These are phyloP conservation scores for Alexandromys fortis DNA, from an alignment of 2,113 vertebrate species.

Conservation along the genomic window DNA sequence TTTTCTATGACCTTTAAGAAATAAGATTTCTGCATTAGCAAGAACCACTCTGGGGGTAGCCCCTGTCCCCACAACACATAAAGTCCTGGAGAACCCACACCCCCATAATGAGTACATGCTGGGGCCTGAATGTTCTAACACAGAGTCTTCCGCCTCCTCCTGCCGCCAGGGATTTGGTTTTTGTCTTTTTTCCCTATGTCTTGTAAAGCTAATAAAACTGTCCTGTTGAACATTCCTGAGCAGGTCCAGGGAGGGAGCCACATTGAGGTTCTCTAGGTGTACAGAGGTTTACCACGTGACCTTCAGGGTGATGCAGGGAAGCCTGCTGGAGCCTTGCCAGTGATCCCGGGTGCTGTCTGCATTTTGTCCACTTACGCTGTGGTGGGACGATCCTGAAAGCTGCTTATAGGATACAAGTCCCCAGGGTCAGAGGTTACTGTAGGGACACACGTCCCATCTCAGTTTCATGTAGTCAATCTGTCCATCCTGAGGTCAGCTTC, in stretches of 20 bases:
- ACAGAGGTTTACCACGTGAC: rapidly evolving
- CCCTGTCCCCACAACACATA: neutral
- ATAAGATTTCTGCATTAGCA: neutral
- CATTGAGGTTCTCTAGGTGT: neutral
- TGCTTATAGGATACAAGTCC: rapidly evolving
- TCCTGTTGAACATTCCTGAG: no score
- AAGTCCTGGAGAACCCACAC: rapidly evolving
- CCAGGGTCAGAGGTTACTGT: rapidly evolving
- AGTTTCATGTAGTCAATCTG: rapidly evolving
- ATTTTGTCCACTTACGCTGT: rapidly evolving
- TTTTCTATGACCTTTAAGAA: neutral
- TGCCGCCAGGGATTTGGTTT: neutral
- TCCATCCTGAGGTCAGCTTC: no score
- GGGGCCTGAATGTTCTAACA: rapidly evolving
- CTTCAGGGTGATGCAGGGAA: neutral
- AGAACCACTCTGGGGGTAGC: neutral
- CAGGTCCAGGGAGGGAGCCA: no score
- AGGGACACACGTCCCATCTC: rapidly evolving
- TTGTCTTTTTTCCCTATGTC: neutral
- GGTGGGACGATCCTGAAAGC: no score
- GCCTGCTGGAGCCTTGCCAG: rapidly evolving
- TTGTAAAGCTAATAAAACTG: neutral
- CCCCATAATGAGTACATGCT: rapidly evolving
- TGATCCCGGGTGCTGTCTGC: rapidly evolving
- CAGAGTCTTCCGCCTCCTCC: no score